phyloP scores from a whole-genome alignment of 2,888 invertebrate genomes.

The Orthonychiurus folsomi region DNA sequence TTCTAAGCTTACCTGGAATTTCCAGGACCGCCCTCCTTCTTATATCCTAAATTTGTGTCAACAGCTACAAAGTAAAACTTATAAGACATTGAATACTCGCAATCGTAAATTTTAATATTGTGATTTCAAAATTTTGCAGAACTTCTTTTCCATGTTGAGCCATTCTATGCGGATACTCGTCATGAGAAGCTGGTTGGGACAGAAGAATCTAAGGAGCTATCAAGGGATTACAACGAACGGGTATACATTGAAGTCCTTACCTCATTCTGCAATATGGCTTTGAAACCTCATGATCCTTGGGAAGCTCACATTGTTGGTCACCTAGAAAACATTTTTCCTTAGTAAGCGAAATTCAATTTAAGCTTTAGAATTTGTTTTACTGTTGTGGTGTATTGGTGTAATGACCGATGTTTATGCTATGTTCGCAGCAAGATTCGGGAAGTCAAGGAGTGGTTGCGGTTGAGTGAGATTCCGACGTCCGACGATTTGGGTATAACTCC shows the following conservation, averaged over 20 bases:
- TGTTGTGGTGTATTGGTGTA: not conserved
- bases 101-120: not conserved
- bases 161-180: slow-evolving; percentile 93
- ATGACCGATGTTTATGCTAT: not conserved
- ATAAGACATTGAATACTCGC: too few relatives aligned
- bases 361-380: not conserved
- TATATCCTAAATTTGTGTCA: slow-evolving; percentile 75
- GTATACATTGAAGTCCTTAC: slow-evolving; percentile 84
- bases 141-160: slow-evolving; percentile 83
- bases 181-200: slow-evolving; percentile 86
- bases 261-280: slow-evolving; percentile 70
- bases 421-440: slow-evolving; percentile 11
- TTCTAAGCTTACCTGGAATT: slow-evolving; percentile 73
- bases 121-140: slow-evolving; percentile 48
- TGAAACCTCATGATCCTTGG: slow-evolving; percentile 54
- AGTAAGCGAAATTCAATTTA: slow-evolving; percentile 15
- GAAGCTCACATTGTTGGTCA: slow-evolving; percentile 22
- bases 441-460: slow-evolving; percentile 19
- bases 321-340: slow-evolving; percentile 21
- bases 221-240: slow-evolving; percentile 94
- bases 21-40: slow-evolving; percentile 52
- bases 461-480: too few relatives aligned
- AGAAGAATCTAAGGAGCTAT: slow-evolving; percentile 83
- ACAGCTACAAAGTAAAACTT: slow-evolving; percentile 64
- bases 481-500: too few relatives aligned